Evolutionary conservation across 1,140 invertebrate species (phyloP).

Genomic region (Pseudomyrmex concolor): DNA sequence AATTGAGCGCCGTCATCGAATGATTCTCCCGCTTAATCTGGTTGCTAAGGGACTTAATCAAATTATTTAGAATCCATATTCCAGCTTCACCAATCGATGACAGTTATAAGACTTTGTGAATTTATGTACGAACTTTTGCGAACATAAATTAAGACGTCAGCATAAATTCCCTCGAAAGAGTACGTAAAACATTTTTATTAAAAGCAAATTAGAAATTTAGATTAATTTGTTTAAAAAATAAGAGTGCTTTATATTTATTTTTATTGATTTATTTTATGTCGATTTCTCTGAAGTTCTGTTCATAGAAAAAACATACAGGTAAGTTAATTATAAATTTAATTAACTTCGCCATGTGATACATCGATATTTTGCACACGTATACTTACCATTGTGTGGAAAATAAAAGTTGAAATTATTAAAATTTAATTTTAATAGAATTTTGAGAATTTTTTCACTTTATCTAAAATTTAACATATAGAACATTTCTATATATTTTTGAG

Average conservation of each 20-base stretch:
- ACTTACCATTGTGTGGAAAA: constrained; percentile 1
- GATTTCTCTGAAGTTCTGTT: background rate
- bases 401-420: background rate
- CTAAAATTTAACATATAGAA: background rate
- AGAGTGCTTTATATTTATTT: background rate
- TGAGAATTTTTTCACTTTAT: constrained; percentile 1
- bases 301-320: background rate
- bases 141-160: background rate
- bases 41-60: background rate
- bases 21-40: constrained; percentile 5
- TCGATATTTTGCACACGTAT: constrained; percentile 24
- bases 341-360: background rate
- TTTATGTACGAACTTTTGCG: background rate
- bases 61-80: constrained; percentile 44
- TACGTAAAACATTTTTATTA: background rate
- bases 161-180: constrained; percentile 10
- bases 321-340: constrained; percentile 34
- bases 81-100: background rate
- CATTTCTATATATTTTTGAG: background rate
- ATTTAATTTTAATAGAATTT: constrained; percentile 22
- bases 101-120: background rate
- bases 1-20: constrained; percentile 42
- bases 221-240: constrained; percentile 4
- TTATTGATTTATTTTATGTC: no score
- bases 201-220: background rate